Evolutionary conservation across 1,140 invertebrate genomes (phyloP).

Genomic region (Lordiphosa clarofinis): DNA sequence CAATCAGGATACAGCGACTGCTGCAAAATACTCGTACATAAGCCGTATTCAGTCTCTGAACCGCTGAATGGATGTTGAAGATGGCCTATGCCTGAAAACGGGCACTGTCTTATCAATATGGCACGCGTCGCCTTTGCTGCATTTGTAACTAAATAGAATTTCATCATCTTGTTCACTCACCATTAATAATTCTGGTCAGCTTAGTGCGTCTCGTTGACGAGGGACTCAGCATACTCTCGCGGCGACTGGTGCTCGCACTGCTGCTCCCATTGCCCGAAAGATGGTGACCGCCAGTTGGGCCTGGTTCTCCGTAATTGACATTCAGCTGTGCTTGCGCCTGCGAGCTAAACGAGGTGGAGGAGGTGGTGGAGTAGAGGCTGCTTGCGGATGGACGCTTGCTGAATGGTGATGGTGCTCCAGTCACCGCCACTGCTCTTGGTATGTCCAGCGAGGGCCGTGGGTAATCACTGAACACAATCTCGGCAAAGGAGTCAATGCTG

Average conservation of each 20-base stretch:
- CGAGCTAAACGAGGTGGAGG: constrained; percentile 37
- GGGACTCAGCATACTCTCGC: constrained; percentile 85
- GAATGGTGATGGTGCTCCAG: constrained; percentile 50
- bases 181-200: constrained; percentile 85
- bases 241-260: constrained; percentile 71
- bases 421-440: constrained; percentile 34
- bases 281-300: constrained; percentile 14
- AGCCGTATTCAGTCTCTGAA: constrained; percentile 17
- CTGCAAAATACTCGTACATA: constrained; percentile 53
- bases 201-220: constrained; percentile 87
- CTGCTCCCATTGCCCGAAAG: constrained; percentile 60
- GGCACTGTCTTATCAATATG: constrained; percentile 37
- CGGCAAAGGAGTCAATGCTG: constrained; percentile 89
- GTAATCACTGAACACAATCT: constrained; percentile 82
- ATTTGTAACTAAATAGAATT: constrained; percentile 26
- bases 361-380: constrained; percentile 80
- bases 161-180: constrained; percentile 81
- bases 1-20: constrained; percentile 42
- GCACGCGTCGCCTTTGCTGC: constrained; percentile 42
- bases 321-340: constrained; percentile 68
- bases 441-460: constrained; percentile 68
- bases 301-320: constrained; percentile 71
- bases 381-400: constrained; percentile 81
- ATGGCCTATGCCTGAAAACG: neutral
- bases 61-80: constrained; percentile 17